Conservation (phyloP, 2,888 invertebrate species). For the Drosophila borborema region DNA sequence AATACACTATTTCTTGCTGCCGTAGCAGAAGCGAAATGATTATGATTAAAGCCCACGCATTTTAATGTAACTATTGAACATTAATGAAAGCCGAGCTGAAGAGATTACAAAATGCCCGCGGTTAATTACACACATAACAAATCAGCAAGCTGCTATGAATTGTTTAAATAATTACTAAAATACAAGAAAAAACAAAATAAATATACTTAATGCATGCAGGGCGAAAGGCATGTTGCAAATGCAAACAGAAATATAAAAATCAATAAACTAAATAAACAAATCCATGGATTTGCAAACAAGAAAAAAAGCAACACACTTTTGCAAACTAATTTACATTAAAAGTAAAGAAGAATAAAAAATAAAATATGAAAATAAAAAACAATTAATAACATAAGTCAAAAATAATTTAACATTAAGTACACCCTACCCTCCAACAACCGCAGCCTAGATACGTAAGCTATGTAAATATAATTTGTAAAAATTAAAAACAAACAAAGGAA, state of each 20-base stretch:
- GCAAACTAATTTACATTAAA: constrained; percentile 58
- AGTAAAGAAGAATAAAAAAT: background rate
- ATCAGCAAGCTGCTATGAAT: constrained; percentile 30
- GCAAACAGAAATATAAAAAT: constrained; percentile 46
- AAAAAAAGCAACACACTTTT: constrained; percentile 20
- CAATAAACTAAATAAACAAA: constrained; percentile 65
- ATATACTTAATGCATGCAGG: constrained; percentile 23
- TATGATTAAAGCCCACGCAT: constrained; percentile 39
- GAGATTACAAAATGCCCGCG: constrained; percentile 30
- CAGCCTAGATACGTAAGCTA: constrained; percentile 71
- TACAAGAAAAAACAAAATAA: constrained; percentile 19
- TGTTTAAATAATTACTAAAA: constrained; percentile 30
- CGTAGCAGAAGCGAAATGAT: constrained; percentile 12
- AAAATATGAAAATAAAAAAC: constrained; percentile 45
- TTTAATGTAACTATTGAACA: constrained; percentile 37
- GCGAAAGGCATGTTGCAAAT: constrained; percentile 14
- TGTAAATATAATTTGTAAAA: constrained; percentile 79
- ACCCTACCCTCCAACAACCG: constrained; percentile 76
- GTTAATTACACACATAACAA: constrained; percentile 29
- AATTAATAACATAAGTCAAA: constrained; percentile 75
- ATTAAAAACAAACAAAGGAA: constrained; percentile 9
- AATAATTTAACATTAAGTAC: constrained; percentile 74
- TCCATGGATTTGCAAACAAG: constrained; percentile 53
- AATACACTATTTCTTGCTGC: constrained; percentile 22
- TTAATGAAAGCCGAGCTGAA: constrained; percentile 27